These are phyloP conservation scores for Capromys pilorides DNA, from an alignment of 2,797 vertebrate species.

Conservation along the genomic window DNA sequence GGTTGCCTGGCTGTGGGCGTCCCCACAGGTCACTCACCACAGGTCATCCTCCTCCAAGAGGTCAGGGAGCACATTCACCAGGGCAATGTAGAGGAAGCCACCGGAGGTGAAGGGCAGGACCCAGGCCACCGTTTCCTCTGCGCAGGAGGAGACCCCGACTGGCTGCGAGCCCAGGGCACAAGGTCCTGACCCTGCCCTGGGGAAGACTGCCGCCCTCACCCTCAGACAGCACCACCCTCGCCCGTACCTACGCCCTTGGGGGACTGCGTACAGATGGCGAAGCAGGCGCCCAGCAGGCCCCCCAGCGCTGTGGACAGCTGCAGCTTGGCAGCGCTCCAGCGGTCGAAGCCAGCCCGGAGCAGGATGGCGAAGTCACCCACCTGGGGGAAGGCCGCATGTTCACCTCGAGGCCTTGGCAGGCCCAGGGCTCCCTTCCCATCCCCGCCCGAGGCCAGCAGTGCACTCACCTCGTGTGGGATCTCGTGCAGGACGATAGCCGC, in stretches of 20 bases:
- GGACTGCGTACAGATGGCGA: slow-evolving; percentile 94
- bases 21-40: slow-evolving; percentile 81
- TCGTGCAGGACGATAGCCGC: slow-evolving; percentile 97
- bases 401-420: background rate
- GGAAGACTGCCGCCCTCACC: background rate
- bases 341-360: slow-evolving; percentile 97
- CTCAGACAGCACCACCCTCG: slow-evolving; percentile 1
- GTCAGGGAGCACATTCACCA: slow-evolving; percentile 97
- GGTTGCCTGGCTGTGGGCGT: no score
- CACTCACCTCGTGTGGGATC: slow-evolving; percentile 97
- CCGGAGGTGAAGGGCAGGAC: slow-evolving; percentile 97
- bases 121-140: slow-evolving; percentile 94
- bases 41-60: slow-evolving; percentile 93
- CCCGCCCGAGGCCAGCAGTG: background rate
- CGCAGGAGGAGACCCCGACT: slow-evolving; percentile 43
- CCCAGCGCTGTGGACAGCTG: slow-evolving; percentile 96
- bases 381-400: slow-evolving; percentile 82
- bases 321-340: slow-evolving; percentile 97
- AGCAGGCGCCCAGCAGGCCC: slow-evolving; percentile 93
- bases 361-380: slow-evolving; percentile 98
- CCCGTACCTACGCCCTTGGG: slow-evolving; percentile 93
- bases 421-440: background rate
- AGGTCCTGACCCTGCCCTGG: background rate
- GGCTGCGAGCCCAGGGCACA: background rate
- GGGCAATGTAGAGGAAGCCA: slow-evolving; percentile 97